These are phyloP conservation scores for Tanytarsus gracilentus DNA, from an alignment of 2,888 invertebrate species.

Conservation along the genomic window DNA sequence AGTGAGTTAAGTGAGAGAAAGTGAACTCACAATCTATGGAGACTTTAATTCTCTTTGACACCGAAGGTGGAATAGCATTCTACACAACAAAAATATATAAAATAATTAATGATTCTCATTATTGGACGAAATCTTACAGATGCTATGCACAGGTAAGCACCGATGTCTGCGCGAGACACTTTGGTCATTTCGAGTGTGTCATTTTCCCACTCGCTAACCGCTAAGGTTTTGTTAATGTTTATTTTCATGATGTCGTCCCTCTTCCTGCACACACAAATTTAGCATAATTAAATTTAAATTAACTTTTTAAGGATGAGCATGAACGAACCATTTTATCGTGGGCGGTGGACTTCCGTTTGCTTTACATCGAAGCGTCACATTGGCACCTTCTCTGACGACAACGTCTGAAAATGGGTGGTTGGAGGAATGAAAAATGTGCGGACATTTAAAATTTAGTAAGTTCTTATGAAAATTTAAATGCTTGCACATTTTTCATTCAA, in stretches of 20 bases:
- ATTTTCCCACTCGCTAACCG: conserved; percentile 80
- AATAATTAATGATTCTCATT: not conserved
- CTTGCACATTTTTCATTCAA: not conserved
- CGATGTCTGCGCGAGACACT: conserved; percentile 84
- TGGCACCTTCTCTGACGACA: conserved; percentile 80
- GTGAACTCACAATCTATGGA: conserved; percentile 83
- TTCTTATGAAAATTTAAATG: too few relatives aligned
- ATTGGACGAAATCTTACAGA: too few relatives aligned
- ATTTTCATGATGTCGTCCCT: conserved; percentile 81
- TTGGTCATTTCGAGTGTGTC: conserved; percentile 74
- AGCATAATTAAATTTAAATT: not conserved
- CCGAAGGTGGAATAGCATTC: conserved; percentile 85
- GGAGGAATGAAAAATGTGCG: not conserved
- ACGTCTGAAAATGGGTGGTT: conserved; percentile 41
- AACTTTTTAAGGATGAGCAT: not conserved
- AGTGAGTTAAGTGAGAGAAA: conserved; percentile 1
- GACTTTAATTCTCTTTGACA: conserved; percentile 86
- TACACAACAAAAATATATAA: conserved; percentile 38
- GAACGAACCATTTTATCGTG: conserved; percentile 64
- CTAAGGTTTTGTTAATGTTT: conserved; percentile 67
- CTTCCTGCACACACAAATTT: conserved; percentile 46
- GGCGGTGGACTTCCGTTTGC: conserved; percentile 83
- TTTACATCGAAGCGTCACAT: conserved; percentile 78
- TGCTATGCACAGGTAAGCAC: conserved; percentile 85
- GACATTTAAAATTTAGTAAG: too few relatives aligned